Evolutionary conservation across 1,140 invertebrate genomes (phyloP).

Genomic region (Zaprionus kolodkinae): DNA sequence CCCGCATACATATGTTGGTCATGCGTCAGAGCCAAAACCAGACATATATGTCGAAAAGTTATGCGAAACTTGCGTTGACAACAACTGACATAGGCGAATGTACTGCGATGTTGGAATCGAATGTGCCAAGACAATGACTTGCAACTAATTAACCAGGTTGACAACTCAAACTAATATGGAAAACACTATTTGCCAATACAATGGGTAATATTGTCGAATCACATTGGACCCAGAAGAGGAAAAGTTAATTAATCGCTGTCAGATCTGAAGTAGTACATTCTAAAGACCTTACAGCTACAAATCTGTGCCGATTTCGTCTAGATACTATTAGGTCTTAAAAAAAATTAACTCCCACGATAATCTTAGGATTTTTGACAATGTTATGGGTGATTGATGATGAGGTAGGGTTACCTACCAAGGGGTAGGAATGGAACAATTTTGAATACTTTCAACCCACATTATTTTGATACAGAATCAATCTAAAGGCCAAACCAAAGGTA

Average conservation of each 20-base stretch:
- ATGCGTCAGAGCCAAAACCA: conserved; percentile 32
- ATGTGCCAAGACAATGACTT: conserved; percentile 31
- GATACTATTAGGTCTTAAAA: too few relatives aligned
- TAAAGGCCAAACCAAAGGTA: too few relatives aligned
- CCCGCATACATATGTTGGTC: conserved; percentile 18
- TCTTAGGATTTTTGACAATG: too few relatives aligned
- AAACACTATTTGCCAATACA: conserved; percentile 4
- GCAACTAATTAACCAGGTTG: conserved; percentile 35
- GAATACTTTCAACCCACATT: too few relatives aligned
- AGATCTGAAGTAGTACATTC: neutral
- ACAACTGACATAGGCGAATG: neutral
- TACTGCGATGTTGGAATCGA: conserved; percentile 10
- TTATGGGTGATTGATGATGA: too few relatives aligned
- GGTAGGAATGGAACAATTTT: too few relatives aligned
- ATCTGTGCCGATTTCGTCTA: neutral
- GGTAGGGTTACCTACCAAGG: too few relatives aligned
- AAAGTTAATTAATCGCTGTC: neutral
- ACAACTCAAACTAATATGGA: conserved; percentile 2
- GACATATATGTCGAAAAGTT: conserved; percentile 29
- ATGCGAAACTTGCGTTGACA: conserved; percentile 37
- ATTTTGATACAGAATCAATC: too few relatives aligned
- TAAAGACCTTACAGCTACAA: neutral
- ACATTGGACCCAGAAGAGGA: neutral
- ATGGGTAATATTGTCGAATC: neutral
- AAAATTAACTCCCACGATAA: too few relatives aligned